Evolutionary conservation across 2,888 invertebrate species (phyloP), one percentile per base, ranked within the genome.

Genomic region (Drosophila cracens): DNA sequence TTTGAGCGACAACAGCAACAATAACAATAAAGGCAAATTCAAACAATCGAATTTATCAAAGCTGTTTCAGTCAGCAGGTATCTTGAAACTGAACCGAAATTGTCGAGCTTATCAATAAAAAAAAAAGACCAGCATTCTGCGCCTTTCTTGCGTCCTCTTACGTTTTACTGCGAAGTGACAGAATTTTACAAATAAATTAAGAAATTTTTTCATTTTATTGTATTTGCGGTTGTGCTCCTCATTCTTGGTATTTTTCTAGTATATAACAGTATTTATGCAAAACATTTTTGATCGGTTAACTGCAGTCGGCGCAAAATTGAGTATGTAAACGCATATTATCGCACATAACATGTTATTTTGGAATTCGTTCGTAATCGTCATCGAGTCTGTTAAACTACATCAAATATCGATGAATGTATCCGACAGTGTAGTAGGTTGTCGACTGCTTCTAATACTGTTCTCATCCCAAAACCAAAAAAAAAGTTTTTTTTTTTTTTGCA

Each of bases 1-100:
- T 91, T 60, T 91, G 66, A 78, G 27, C 27, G 21, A 13, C 48
- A 21, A 29, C n/a, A 40, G 29, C 3, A 29, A 10, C 18, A 40
- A 25, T 10, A 27, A 8, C 7, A 8, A 21, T 11, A 29, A 31
- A 18, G 13, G 2, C 49, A 33, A 31, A 21, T 36, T 33, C n/a
- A 43, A 40, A 21, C 18, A 25, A 34, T 8, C 25, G 16, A 16
- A 16, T 16, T 46, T 16, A 25, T 33, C 11, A 36, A 25, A 36
- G 54, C 36, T n/a, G 18, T 56, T 38, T 13, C 56, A 13, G 36
- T 38, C n/a, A 7, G 21, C 21, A 46, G 46, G 6, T n/a, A 27
- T 7, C 21, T 21, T 57, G 18, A 11, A 62, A 29, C 21, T 43
- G 8, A 40, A 18, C 43, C 52, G 1, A 71, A 80, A 79, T 75